Base-by-base conservation (phyloP, 1,140 invertebrate species). In the Drosophila nannoptera region DNA sequence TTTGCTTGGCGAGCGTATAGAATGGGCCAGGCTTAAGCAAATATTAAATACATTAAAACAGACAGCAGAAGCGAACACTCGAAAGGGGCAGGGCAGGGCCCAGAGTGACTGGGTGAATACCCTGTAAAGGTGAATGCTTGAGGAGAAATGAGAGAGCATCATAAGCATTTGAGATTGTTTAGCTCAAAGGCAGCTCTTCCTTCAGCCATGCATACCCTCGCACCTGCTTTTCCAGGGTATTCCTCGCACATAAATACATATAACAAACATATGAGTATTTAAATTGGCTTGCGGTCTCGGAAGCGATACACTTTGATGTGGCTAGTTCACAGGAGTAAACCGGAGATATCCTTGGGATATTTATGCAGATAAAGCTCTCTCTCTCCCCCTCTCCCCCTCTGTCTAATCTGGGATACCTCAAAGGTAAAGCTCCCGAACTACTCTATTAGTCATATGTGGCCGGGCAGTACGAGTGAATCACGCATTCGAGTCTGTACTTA, bases 41-140 rank as follows among this genome's bases (percentile, higher is more conserved):
- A 84, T 84, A 84, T 86, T 84, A 86, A 84, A 84, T 80, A 83
- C 76, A 83, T 84, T 83, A 76, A 67, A 83, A 80, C 78, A 73
- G 78, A 80, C 80, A 78, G 48, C 49, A 55, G 48, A 60, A 59
- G 40, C 63, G 31, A 50, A 59, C 50, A 72, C 78, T 71, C 63
- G 56, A 72, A 67, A 75, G 84, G 78, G 78, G 72, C 83, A 43
- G 22, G 22, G 22, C 22, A 1, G 22, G 22, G 22, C 33, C 4
- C 7, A n/a, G 1, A 7, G 2, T 6, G 4, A 38, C 50, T 7
- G 35, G 2, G 4, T 29, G 54, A 49, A 56, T 45, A 56, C 12
- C 40, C 64, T 45, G 55, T 45, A 42, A n/a, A n/a, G n/a, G 35
- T 14, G 8, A 38, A 6, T 1, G 8, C n/a, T 46, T 8, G 4